phyloP scores from a whole-genome alignment of 2,888 invertebrate species.

The Ichneumon xanthorius region DNA sequence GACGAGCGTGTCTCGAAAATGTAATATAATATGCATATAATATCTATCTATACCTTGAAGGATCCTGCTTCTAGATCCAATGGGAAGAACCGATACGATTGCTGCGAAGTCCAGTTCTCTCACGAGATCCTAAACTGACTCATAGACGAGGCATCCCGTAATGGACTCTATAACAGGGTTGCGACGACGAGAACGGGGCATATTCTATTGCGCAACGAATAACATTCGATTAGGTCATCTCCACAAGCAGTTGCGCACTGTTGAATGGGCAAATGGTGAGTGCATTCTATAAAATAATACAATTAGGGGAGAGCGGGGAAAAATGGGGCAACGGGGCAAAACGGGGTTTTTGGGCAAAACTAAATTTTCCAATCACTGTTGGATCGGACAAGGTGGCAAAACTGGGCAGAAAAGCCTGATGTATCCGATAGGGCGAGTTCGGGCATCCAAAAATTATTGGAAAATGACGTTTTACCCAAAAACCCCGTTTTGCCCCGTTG shows the following conservation, averaged over 20 bases:
- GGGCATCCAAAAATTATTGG: no score
- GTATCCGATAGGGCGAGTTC: no score
- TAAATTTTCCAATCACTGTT: no score
- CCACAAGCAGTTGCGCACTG: neutral
- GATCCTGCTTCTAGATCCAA: neutral
- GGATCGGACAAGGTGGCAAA: no score
- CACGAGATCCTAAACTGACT: neutral
- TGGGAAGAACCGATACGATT: neutral
- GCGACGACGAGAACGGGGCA: conserved; percentile 13
- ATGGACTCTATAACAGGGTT: neutral
- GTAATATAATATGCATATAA: no score
- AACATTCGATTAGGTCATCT: conserved; percentile 35
- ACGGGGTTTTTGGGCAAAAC: no score
- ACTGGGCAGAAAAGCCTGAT: no score
- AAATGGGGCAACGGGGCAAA: no score
- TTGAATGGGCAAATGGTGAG: conserved; percentile 24
- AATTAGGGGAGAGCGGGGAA: no score
- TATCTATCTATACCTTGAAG: neutral
- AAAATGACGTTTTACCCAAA: no score
- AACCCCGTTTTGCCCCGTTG: no score
- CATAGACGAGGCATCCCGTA: conserved; percentile 18
- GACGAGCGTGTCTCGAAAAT: neutral
- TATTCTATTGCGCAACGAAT: conserved; percentile 25
- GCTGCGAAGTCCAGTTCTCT: no score
- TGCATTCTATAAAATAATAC: neutral